Percentiles rank a stretch among this genome's conserved stretches.
Evolutionary conservation across 2,113 vertebrate genomes (phyloP).

Genomic region (Notechis scutatus): DNA sequence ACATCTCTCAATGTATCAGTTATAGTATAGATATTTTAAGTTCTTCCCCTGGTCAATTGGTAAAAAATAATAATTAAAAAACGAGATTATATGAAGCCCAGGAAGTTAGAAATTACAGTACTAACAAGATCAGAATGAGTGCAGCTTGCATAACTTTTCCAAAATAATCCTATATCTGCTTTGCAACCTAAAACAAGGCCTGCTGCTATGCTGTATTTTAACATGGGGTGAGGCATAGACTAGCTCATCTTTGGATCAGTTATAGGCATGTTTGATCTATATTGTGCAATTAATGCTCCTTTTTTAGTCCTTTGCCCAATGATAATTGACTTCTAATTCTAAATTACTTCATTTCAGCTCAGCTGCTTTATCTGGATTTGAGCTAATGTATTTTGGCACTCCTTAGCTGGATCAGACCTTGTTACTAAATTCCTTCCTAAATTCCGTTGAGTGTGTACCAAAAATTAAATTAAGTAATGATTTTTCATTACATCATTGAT

Average conservation of each 20-base stretch:
- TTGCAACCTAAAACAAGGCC: not conserved
- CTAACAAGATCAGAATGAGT: not conserved
- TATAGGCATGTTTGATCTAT: not conserved
- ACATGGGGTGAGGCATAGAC: not conserved
- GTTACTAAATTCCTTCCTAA: not conserved
- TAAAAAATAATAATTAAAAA: not conserved
- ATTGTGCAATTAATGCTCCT: not conserved
- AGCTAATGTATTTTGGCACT: constrained; percentile 1
- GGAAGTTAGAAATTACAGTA: not conserved
- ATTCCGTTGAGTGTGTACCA: not conserved
- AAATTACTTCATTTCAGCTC: not conserved
- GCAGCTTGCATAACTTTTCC: not conserved
- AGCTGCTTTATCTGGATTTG: constrained; percentile 7
- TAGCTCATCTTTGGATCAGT: not conserved
- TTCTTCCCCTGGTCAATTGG: not conserved
- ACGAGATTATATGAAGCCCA: not conserved
- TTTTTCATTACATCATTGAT: constrained; percentile 28
- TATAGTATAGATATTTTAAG: not conserved
- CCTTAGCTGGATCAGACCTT: not conserved
- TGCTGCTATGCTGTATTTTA: not conserved
- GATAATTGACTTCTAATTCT: constrained; percentile 5
- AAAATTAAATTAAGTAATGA: constrained; percentile 19
- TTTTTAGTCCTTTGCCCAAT: not conserved
- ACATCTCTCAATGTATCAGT: not conserved
- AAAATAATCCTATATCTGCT: not conserved